Conservation (phyloP, 2,113 vertebrate species). For the Sprattus sprattus region DNA sequence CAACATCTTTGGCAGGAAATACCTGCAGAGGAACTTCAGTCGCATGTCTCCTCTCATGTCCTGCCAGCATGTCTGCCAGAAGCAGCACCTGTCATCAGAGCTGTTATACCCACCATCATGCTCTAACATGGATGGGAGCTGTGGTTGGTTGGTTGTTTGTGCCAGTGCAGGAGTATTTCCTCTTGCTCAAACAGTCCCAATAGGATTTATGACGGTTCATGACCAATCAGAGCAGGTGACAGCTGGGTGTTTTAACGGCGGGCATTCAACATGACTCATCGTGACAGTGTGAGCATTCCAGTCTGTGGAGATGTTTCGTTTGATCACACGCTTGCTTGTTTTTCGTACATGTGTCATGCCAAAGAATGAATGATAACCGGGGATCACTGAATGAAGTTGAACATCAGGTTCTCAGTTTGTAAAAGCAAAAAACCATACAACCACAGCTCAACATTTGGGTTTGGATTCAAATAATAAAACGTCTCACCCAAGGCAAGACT, state of each 20-base stretch:
- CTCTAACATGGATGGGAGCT: slow-evolving; percentile 31
- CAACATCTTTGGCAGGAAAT: slow-evolving; percentile 37
- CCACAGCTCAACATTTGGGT: neutral
- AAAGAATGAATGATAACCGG: neutral
- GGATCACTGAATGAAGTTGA: neutral
- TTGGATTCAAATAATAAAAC: neutral
- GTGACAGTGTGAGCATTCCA: slow-evolving; percentile 21
- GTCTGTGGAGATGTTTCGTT: neutral
- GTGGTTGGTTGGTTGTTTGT: slow-evolving; percentile 9
- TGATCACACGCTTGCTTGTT: neutral
- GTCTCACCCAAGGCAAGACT: neutral
- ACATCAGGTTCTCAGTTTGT: neutral
- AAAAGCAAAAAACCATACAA: neutral
- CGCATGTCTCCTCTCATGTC: slow-evolving; percentile 25
- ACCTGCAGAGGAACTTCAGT: slow-evolving; percentile 16
- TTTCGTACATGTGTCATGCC: neutral
- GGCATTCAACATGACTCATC: neutral
- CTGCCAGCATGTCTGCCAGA: slow-evolving; percentile 33
- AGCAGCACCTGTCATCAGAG: slow-evolving; percentile 43
- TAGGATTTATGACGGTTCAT: neutral
- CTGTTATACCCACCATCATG: neutral
- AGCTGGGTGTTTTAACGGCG: slow-evolving; percentile 2
- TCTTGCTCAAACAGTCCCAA: slow-evolving; percentile 24
- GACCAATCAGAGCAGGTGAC: slow-evolving; percentile 22
- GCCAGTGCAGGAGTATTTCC: neutral